Conservation (phyloP, 1,140 invertebrate genomes). For the Ceratosolen fusciceps region DNA sequence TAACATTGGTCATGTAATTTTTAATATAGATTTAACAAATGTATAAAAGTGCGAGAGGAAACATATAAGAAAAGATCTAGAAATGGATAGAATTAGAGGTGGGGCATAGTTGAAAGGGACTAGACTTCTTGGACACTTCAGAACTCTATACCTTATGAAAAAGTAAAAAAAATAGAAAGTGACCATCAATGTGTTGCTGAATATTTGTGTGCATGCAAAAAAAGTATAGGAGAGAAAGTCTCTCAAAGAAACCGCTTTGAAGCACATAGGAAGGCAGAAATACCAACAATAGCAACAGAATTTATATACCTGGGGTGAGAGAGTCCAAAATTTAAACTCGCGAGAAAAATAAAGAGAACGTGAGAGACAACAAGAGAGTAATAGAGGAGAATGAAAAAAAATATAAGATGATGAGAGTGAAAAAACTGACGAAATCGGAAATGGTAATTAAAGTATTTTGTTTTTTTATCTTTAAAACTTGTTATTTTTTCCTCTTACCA, state of each 20-base stretch:
- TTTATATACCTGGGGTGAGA: constrained; percentile 71
- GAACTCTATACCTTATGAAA: constrained; percentile 28
- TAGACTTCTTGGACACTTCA: background rate
- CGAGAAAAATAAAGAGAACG: constrained; percentile 60
- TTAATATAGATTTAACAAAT: constrained; percentile 70
- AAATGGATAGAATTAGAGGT: constrained; percentile 31
- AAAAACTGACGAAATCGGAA: constrained; percentile 22
- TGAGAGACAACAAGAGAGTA: constrained; percentile 58
- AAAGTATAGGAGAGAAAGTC: constrained; percentile 53
- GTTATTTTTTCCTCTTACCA: too few species aligned
- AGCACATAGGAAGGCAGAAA: constrained; percentile 65
- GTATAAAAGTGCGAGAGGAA: constrained; percentile 66
- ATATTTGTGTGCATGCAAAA: constrained; percentile 36
- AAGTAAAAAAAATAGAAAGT: constrained; percentile 32
- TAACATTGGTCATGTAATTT: constrained; percentile 70
- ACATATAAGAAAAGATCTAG: constrained; percentile 61
- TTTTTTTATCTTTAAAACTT: background rate
- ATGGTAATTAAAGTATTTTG: background rate
- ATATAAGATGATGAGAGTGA: constrained; percentile 55
- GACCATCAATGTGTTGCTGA: background rate
- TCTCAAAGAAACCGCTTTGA: constrained; percentile 63
- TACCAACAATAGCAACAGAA: constrained; percentile 72
- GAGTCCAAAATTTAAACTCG: constrained; percentile 45
- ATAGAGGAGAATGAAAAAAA: constrained; percentile 54
- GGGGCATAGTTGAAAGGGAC: background rate